Percentiles rank a stretch among this genome's conserved stretches.
Conservation (phyloP, 2,888 invertebrate genomes). For the Alcis repandata region DNA sequence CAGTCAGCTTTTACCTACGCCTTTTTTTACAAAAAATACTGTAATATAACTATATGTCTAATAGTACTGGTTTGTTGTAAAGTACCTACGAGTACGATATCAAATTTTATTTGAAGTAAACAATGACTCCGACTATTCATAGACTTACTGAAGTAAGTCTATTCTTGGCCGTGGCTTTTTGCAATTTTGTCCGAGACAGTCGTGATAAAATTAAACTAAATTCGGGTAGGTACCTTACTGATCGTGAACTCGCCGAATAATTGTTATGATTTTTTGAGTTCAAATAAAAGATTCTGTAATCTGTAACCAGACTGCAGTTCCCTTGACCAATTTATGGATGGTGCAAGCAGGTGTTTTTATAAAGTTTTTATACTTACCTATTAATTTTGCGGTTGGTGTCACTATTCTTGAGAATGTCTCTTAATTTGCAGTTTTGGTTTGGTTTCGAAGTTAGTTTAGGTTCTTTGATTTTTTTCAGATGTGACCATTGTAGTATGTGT, state of each 20-base stretch:
- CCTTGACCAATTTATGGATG: conserved; percentile 57
- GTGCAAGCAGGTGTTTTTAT: conserved; percentile 49
- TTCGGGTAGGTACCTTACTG: background rate
- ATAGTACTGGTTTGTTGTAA: no score
- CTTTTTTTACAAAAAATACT: no score
- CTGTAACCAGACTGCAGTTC: conserved; percentile 29
- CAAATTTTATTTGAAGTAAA: no score
- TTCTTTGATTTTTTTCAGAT: background rate
- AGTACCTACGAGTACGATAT: no score
- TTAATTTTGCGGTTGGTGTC: conserved; percentile 28
- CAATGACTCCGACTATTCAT: no score
- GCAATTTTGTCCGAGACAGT: background rate
- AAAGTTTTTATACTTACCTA: conserved; percentile 30
- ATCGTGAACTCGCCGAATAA: conserved; percentile 23
- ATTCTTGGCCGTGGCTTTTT: background rate
- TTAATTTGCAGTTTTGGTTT: background rate
- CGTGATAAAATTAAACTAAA: conserved; percentile 12
- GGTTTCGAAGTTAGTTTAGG: background rate
- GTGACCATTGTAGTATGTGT: no score
- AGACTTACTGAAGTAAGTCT: no score
- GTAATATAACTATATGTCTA: no score
- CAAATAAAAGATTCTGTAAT: conserved; percentile 45
- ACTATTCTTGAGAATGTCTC: conserved; percentile 33
- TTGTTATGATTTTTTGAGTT: conserved; percentile 34
- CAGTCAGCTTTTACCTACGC: no score